A percentile compares a stretch with the other conserved stretches of the same genome.
phyloP scores from a whole-genome alignment of 2,113 vertebrate species.

The Corydoras sp. region DNA sequence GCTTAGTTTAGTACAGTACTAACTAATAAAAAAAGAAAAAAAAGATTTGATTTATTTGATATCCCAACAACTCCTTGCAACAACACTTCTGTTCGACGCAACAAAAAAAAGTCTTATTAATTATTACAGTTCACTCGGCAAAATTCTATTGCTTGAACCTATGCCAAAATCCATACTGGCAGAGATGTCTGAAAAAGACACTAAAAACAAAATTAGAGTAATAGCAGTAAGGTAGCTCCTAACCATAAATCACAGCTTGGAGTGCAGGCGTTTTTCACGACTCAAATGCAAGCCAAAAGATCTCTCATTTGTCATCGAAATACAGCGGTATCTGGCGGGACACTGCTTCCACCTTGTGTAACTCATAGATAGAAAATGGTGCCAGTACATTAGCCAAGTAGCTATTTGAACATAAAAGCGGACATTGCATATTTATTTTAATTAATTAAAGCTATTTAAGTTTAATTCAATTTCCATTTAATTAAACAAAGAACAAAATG shows the following conservation, averaged over 20 bases:
- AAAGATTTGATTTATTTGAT: background rate
- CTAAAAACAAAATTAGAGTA: constrained; percentile 4
- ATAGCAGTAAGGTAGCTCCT: background rate
- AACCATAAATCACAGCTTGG: constrained; percentile 17
- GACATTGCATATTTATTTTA: too few relatives aligned
- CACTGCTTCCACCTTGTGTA: background rate
- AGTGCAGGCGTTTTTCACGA: constrained; percentile 4
- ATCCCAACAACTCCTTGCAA: background rate
- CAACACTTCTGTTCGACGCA: background rate
- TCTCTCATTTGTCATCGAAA: constrained; percentile 17
- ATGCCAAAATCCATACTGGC: constrained; percentile 20
- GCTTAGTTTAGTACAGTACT: too few relatives aligned
- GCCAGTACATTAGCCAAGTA: constrained; percentile 1
- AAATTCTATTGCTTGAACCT: background rate
- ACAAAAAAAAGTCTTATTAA: constrained; percentile 2
- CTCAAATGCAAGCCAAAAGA: background rate
- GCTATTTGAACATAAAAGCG: too few relatives aligned
- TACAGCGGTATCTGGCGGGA: background rate
- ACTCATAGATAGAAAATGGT: constrained; percentile 11
- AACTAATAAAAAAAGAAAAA: background rate
- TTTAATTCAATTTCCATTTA: too few relatives aligned
- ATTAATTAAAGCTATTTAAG: too few relatives aligned
- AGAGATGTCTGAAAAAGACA: background rate
- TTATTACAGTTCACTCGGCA: constrained; percentile 12
- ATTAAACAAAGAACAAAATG: too few relatives aligned